Evolutionary conservation across 2,113 vertebrate species (phyloP).

Genomic region (Emydocephalus ijimae): DNA sequence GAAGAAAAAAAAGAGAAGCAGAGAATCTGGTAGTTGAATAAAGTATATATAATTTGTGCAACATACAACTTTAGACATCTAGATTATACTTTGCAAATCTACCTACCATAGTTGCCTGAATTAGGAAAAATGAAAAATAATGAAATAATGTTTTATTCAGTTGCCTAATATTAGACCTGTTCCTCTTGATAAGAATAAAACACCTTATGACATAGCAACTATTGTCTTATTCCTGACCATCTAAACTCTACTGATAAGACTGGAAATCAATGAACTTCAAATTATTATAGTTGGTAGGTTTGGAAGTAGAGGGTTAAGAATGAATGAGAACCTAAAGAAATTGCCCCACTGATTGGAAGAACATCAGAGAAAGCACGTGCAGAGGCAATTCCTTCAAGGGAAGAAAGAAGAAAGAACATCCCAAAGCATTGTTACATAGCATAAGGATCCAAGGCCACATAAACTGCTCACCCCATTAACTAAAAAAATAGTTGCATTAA

Average conservation of each 20-base stretch:
- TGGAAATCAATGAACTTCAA: neutral
- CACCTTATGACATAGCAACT: neutral
- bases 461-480: neutral
- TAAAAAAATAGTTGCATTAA: neutral
- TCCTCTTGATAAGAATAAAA: neutral
- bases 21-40: neutral
- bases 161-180: neutral
- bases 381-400: neutral
- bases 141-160: neutral
- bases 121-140: neutral
- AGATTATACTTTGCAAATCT: neutral
- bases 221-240: neutral
- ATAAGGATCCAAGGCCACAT: neutral
- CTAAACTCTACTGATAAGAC: neutral
- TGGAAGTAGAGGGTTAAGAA: neutral
- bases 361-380: neutral
- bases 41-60: neutral
- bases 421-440: neutral
- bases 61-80: neutral
- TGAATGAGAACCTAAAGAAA: neutral
- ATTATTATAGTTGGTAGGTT: neutral
- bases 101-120: neutral
- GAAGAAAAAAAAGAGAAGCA: neutral
- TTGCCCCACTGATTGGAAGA: neutral
- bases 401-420: neutral